Base-by-base conservation (phyloP, 2,888 invertebrate species). In the Poecilobothrus nobilitatus region DNA sequence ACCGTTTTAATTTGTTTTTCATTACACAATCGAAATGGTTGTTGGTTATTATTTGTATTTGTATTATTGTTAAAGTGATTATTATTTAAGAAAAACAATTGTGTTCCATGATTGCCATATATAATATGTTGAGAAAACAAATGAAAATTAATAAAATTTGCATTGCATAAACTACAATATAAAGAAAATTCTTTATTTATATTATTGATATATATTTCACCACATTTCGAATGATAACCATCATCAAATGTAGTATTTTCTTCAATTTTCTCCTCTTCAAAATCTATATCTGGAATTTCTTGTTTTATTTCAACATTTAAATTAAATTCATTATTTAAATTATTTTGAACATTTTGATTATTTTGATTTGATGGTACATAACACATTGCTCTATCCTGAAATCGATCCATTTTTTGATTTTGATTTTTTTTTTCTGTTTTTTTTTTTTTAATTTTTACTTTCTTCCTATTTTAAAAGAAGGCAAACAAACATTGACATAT, bases 131-230 rank as follows among this genome's bases (percentile, higher is more conserved):
- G n/a, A 20, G 65, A 65, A 33, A 65, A 65, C 3, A 20, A 37
- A 20, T 33, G n/a, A 65, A 65, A 65, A 65, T 65, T 37, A 2
- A 65, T 34, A 65, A 37, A 65, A 65, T 65, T 65, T 33, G 33
- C 37, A 37, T 65, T 65, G 33, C 65, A 65, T 10, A 37, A 20
- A 65, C 34, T 65, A 33, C 65, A 65, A 34, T 34, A 37, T 12
- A 65, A 65, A n/a, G 65, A 33, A 37, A 65, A 65, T 34, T 65
- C 34, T 20, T 65, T 33, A 65, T 34, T 20, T 34, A 53, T 53
- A 53, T 37, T 37, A 27, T n/a, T 34, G n/a, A 65, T 33, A 65
- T 33, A 65, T 20, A 65, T 65, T 65, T 65, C 65, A 65, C 65
- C 65, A n/a, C 65, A 65, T 65, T 34, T 63, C 1, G 27, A 65